Percentiles rank a stretch among this genome's conserved stretches.
Conservation (phyloP, 2,113 vertebrate genomes). For the Cynopterus brachyotis region DNA sequence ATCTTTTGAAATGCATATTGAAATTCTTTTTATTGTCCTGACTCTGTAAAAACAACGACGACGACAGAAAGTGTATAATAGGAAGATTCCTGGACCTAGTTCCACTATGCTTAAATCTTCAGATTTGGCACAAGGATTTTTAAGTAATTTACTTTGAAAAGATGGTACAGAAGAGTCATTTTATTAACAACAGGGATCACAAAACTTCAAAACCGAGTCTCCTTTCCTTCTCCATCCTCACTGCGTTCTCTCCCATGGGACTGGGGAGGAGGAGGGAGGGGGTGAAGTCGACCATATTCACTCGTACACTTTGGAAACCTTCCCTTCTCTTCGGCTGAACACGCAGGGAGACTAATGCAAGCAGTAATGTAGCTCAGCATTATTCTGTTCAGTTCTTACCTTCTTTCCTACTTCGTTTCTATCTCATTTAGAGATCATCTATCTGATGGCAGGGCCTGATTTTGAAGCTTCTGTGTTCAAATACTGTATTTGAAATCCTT, state of each 20-base stretch:
- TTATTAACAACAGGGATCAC: background rate
- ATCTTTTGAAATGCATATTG: background rate
- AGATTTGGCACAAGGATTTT: background rate
- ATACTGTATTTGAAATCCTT: background rate
- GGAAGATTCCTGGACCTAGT: background rate
- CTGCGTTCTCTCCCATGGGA: background rate
- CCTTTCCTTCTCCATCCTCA: background rate
- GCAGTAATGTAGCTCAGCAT: rapidly evolving
- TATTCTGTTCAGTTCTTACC: background rate
- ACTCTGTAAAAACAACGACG: background rate
- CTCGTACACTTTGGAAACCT: background rate
- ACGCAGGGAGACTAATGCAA: background rate
- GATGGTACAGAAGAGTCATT: background rate
- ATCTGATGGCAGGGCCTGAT: background rate
- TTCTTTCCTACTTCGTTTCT: background rate
- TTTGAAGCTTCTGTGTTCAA: background rate
- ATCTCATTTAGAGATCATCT: background rate
- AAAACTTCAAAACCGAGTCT: slow-evolving; percentile 23
- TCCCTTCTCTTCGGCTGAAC: background rate
- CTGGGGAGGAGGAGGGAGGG: background rate
- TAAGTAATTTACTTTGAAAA: slow-evolving; percentile 43
- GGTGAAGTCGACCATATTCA: background rate
- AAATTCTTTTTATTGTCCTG: slow-evolving; percentile 15
- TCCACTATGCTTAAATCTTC: background rate
- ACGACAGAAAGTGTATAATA: background rate